Base-by-base conservation (phyloP, 2,113 vertebrate species). In the Limanda limanda region DNA sequence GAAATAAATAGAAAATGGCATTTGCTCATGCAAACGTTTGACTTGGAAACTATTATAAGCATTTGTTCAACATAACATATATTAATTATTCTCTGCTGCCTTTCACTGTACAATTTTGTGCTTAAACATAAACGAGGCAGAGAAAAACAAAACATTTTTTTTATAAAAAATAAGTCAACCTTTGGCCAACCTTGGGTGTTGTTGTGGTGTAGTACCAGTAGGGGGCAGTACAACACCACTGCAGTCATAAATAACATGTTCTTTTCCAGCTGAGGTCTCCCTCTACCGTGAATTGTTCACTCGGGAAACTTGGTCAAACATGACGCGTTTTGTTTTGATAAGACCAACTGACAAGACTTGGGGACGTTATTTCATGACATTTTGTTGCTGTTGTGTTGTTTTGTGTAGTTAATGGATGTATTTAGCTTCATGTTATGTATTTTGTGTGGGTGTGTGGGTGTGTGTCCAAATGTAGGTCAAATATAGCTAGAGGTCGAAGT, bases 301-400 rank as follows among this genome's bases (percentile, higher is more conserved):
- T 9, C 14, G 23, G 1, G 31, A 72, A 86, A 83, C 4, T 86
- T 0, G 77, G 85, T 86, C 83, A 90, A 83, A 83, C 55, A 81
- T 86, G 83, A 87, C 37, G 23, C 67, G 63, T n/a, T 51, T 40
- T 82, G 72, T 85, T 82, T 71, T 75, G 56, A 31, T 31, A 31
- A 31, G 31, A 72, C 5, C 4, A 21, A 12, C 40, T 42, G n/a
- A 15, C 0, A 6, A 11, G 3, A 7, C 1, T 3, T 3, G 3
- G 23, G n/a, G 6, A 21, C 12, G 5, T 13, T 42, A 42, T 42
- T 42, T 42, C 40, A 42, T 42, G 40, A 42, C 40, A 42, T 42
- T 2, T 37, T 9, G 35, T 17, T 20, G 25, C 25, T 70, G 20
- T 17, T 59, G 5, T 31, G 31, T 31, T 31, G 2, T 25, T 10